These are phyloP conservation scores for Gyrodactylus salaris DNA, from an alignment of 1,140 invertebrate genomes.

Conservation along the genomic window DNA sequence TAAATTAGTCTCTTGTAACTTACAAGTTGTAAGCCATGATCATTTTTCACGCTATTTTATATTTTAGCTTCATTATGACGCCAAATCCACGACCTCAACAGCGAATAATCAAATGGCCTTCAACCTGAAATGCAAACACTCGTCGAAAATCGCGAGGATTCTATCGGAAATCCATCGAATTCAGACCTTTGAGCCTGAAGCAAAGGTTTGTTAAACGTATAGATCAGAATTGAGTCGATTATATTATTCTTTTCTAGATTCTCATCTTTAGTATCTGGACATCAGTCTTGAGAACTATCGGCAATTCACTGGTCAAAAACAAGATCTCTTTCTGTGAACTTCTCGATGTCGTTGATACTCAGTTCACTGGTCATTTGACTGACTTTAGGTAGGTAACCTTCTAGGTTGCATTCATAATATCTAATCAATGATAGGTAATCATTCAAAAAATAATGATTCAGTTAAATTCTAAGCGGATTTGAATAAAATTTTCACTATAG, in stretches of 20 bases:
- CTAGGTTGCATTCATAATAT: too few species aligned
- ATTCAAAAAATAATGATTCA: too few species aligned
- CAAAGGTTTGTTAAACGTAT: background rate
- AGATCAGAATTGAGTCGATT: conserved; percentile 4
- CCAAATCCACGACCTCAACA: background rate
- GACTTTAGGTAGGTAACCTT: background rate
- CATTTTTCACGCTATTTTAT: too few species aligned
- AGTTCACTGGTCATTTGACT: background rate
- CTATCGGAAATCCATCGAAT: background rate
- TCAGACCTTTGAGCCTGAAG: background rate
- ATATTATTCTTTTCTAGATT: background rate
- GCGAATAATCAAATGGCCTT: background rate
- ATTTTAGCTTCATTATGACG: background rate
- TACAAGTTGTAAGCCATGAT: too few species aligned
- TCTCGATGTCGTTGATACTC: background rate
- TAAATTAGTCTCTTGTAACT: too few species aligned
- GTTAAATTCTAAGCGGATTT: too few species aligned
- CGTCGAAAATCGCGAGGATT: background rate
- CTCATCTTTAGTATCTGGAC: background rate
- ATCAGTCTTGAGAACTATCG: background rate
- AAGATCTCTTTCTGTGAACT: conserved; percentile 11
- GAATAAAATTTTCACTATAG: too few species aligned
- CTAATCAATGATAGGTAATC: too few species aligned
- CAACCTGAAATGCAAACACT: background rate
- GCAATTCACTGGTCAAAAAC: conserved; percentile 10